Evolutionary conservation across 2,797 vertebrate genomes (phyloP).

Genomic region (Rhincodon typus): DNA sequence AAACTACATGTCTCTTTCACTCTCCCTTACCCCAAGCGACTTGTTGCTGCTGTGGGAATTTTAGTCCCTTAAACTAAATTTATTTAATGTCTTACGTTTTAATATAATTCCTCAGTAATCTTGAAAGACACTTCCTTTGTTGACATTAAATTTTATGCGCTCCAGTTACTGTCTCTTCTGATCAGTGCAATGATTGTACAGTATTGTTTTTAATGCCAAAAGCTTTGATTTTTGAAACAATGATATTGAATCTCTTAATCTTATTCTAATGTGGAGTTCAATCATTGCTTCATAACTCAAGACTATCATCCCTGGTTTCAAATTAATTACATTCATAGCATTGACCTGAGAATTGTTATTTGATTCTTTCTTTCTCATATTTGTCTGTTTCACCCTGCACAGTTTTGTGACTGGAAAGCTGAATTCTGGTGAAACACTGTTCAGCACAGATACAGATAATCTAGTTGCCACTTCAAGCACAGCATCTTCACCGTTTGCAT

Average conservation of each 20-base stretch:
- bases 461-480: not conserved
- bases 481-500: not conserved
- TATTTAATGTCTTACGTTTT: not conserved
- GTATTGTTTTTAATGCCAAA: not conserved
- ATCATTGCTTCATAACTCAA: not conserved
- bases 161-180: not conserved
- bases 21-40: too few species aligned
- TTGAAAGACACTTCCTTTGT: not conserved
- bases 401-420: conserved; percentile 10
- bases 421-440: not conserved
- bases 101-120: not conserved
- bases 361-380: not conserved
- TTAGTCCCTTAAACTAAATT: not conserved
- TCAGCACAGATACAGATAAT: conserved; percentile 7
- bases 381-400: not conserved
- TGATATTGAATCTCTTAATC: not conserved
- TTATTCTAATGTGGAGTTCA: not conserved
- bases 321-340: not conserved
- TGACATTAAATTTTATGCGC: not conserved
- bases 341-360: not conserved
- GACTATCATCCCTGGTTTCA: not conserved
- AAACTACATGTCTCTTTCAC: not conserved
- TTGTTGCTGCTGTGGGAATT: not conserved
- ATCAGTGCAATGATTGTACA: not conserved
- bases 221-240: too few species aligned